A percentile compares a stretch with the other conserved stretches of the same genome.
phyloP scores from a whole-genome alignment of 2,888 invertebrate genomes.

The Pollenia angustigena region DNA sequence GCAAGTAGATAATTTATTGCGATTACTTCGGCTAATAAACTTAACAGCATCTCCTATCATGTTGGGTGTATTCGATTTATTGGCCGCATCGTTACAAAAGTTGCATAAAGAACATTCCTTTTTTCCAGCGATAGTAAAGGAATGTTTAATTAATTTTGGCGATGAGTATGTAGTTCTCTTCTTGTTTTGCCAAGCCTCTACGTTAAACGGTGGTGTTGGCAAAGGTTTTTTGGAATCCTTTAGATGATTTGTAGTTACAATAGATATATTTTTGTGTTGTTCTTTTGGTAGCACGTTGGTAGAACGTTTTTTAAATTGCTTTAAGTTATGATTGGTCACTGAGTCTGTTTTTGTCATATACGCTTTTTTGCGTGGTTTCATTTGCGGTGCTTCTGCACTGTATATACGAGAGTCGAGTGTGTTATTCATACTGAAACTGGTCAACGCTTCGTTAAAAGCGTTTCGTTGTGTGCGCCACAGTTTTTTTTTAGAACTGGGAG shows the following conservation, averaged over 20 bases:
- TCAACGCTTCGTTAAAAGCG: conserved; percentile 74
- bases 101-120: conserved; percentile 65
- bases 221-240: conserved; percentile 66
- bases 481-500: conserved; percentile 61
- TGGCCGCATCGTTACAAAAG: conserved; percentile 75
- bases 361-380: conserved; percentile 82
- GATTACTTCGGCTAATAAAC: conserved; percentile 81
- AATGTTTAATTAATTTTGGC: conserved; percentile 64
- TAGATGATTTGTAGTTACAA: conserved; percentile 47
- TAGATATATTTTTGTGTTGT: conserved; percentile 66
- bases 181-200: conserved; percentile 79
- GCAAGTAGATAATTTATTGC: conserved; percentile 76
- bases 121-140: background rate
- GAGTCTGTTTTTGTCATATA: conserved; percentile 77
- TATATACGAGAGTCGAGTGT: conserved; percentile 81
- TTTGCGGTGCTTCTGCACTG: conserved; percentile 82
- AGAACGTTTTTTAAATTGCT: conserved; percentile 69
- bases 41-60: conserved; percentile 77
- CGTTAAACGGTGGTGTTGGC: conserved; percentile 76
- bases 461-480: conserved; percentile 79
- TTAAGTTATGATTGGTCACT: conserved; percentile 63
- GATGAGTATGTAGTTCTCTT: conserved; percentile 66
- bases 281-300: background rate
- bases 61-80: conserved; percentile 75
- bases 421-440: conserved; percentile 77